Conservation (phyloP, 2,797 vertebrate species). For the Myiotriccus ornatus region DNA sequence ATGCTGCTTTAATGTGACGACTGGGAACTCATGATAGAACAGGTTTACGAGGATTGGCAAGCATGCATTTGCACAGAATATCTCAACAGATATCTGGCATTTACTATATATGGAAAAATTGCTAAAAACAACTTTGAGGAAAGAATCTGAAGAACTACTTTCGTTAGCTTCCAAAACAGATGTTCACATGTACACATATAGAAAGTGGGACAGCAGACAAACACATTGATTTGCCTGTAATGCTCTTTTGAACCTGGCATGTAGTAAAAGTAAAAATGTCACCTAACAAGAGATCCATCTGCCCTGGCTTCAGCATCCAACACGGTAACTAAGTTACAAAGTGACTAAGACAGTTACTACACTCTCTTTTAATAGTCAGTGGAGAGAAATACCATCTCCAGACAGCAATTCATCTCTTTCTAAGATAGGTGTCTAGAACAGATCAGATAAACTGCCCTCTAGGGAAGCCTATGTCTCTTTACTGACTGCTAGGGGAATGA, state of each 20-base stretch:
- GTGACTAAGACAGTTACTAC: conserved; percentile 24
- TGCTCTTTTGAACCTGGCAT: conserved; percentile 35
- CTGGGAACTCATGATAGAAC: conserved; percentile 4
- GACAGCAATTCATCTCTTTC: conserved; percentile 42
- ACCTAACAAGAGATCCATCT: conserved; percentile 42
- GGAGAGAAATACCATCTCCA: conserved; percentile 32
- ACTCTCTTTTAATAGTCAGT: conserved; percentile 1
- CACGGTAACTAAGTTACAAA: conserved; percentile 24
- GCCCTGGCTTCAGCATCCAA: neutral
- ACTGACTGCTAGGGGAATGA: conserved; percentile 14
- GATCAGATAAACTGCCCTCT: conserved; percentile 39
- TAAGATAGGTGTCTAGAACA: conserved; percentile 24
- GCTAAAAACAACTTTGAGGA: neutral
- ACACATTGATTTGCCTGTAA: conserved; percentile 1
- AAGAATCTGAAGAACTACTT: neutral
- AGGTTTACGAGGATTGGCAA: conserved; percentile 2
- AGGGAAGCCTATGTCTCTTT: conserved; percentile 35
- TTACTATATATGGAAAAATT: conserved; percentile 30
- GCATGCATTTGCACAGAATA: neutral
- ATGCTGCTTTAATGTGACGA: conserved; percentile 21
- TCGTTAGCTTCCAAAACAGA: conserved; percentile 27
- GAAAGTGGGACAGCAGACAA: conserved; percentile 18
- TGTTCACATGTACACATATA: conserved; percentile 12
- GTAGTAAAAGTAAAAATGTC: conserved; percentile 46
- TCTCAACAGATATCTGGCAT: conserved; percentile 14